phyloP scores from a whole-genome alignment of 2,797 vertebrate species.

The Macropodus opercularis region DNA sequence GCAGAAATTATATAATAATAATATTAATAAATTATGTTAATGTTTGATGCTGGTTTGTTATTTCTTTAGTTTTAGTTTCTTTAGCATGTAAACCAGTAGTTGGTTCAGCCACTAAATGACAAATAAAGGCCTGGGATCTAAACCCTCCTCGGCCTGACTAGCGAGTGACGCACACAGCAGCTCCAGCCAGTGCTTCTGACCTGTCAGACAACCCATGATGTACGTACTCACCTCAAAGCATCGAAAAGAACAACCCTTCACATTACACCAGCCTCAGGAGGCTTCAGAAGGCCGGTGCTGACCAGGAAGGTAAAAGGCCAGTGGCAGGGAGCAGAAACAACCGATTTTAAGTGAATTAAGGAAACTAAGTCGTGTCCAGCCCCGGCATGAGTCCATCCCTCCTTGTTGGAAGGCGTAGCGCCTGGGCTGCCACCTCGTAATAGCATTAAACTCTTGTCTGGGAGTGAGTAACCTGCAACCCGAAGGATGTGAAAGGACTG shows the following conservation, averaged over 20 bases:
- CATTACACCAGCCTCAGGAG: conserved; percentile 48
- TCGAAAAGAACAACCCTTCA: conserved; percentile 47
- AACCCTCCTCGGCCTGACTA: conserved; percentile 14
- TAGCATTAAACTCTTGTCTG: conserved; percentile 74
- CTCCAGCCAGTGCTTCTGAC: conserved; percentile 55
- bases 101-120: too few species aligned
- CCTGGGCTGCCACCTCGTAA: conserved; percentile 69
- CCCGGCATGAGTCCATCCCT: conserved; percentile 58
- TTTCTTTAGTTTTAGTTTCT: too few species aligned
- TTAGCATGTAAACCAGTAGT: too few species aligned
- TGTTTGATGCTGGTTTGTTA: too few species aligned
- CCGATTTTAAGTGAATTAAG: conserved; percentile 79
- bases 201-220: conserved; percentile 59
- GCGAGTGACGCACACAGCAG: conserved; percentile 34
- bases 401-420: conserved; percentile 61
- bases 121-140: neutral
- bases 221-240: conserved; percentile 63
- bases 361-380: conserved; percentile 71
- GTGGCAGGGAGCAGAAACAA: conserved; percentile 59
- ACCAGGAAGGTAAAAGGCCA: conserved; percentile 54
- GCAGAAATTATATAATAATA: conserved; percentile 31
- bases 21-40: too few species aligned
- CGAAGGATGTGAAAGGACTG: conserved; percentile 43
- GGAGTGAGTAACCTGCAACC: conserved; percentile 23
- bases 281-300: conserved; percentile 45